Conservation (phyloP, 1,140 invertebrate species). For the Limonius californicus region DNA sequence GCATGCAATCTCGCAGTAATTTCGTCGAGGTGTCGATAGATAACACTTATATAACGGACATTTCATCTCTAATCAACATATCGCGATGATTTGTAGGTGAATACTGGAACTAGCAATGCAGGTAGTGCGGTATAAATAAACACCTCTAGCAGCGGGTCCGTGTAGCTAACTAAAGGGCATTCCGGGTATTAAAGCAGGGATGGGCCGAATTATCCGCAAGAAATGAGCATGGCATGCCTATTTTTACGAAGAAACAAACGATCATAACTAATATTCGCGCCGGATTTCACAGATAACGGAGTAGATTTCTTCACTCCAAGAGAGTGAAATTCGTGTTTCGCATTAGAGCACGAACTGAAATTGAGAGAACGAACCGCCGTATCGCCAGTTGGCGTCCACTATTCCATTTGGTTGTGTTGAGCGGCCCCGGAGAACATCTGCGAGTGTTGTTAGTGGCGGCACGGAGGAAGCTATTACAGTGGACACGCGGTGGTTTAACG, state of each 20-base stretch:
- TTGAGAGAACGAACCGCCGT: background rate
- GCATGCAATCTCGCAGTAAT: slow-evolving; percentile 33
- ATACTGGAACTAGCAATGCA: no score
- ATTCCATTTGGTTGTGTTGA: background rate
- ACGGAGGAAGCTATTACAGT: slow-evolving; percentile 14
- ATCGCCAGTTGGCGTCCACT: slow-evolving; percentile 1
- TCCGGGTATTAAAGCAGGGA: no score
- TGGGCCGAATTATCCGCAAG: no score
- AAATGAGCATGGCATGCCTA: no score
- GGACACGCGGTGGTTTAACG: slow-evolving; percentile 15
- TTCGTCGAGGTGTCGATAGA: slow-evolving; percentile 36
- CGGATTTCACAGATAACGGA: background rate
- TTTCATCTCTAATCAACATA: background rate
- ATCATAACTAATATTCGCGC: no score
- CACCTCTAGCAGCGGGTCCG: no score
- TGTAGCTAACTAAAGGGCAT: no score
- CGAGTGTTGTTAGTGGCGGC: slow-evolving; percentile 5
- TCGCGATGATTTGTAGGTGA: background rate
- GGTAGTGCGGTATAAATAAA: no score
- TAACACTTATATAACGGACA: background rate
- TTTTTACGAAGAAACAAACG: no score
- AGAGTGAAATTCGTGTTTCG: background rate
- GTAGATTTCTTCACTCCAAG: background rate
- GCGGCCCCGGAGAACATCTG: slow-evolving; percentile 1
- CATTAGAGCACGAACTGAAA: slow-evolving; percentile 6